A percentile compares a stretch with the other conserved stretches of the same genome.
phyloP scores from a whole-genome alignment of 2,113 vertebrate genomes.

The Antennarius striatus region DNA sequence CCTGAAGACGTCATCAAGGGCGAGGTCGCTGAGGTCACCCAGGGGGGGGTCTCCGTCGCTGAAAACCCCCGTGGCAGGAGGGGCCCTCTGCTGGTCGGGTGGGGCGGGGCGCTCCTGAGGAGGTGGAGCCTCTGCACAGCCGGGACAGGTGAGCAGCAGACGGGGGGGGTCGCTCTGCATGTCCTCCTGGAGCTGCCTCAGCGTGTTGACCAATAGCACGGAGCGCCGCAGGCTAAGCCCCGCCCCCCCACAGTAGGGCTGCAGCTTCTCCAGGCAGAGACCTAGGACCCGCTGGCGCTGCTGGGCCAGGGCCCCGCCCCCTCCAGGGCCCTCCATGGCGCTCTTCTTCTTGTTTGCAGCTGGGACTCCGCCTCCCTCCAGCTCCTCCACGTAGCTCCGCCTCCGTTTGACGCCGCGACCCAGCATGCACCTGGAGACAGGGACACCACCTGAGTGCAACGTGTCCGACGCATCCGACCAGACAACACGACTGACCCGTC shows the following conservation, averaged over 20 bases:
- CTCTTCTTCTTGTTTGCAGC: constrained; percentile 66
- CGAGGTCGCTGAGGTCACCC: constrained; percentile 86
- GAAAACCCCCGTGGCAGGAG: constrained; percentile 68
- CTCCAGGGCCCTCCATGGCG: not conserved
- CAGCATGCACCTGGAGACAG: constrained; percentile 83
- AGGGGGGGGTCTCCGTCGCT: constrained; percentile 83
- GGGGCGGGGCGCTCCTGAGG: constrained; percentile 46
- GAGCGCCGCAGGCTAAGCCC: constrained; percentile 87
- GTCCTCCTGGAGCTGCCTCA: constrained; percentile 87
- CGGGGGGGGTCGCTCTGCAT: constrained; percentile 49
- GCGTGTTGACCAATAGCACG: constrained; percentile 87
- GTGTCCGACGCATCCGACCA: no score
- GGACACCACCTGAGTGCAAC: not conserved
- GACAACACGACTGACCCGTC: no score
- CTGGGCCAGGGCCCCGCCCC: constrained; percentile 59
- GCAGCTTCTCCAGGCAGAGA: constrained; percentile 87
- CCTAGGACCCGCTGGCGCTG: constrained; percentile 87
- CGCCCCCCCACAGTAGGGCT: constrained; percentile 81
- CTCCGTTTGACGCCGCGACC: constrained; percentile 88
- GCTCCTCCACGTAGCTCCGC: constrained; percentile 84
- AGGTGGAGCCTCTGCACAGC: constrained; percentile 59
- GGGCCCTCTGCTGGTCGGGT: constrained; percentile 42
- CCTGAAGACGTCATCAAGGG: constrained; percentile 88
- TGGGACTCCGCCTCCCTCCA: constrained; percentile 76
- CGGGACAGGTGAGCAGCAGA: constrained; percentile 68